Evolutionary conservation across 2,888 invertebrate genomes (phyloP).

Genomic region (Sinhomidia bicolor): DNA sequence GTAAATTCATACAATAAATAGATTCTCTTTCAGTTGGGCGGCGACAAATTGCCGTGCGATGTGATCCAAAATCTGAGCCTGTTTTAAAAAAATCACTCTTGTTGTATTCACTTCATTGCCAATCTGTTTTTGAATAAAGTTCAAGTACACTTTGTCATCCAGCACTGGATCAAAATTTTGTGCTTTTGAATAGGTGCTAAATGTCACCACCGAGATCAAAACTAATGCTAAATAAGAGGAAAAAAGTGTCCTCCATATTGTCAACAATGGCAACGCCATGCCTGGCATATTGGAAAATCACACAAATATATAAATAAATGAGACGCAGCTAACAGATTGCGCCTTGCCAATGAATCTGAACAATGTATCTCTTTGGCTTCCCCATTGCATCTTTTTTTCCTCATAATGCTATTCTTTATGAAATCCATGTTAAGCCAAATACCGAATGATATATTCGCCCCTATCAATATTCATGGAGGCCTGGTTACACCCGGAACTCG

Average conservation of each 20-base stretch:
- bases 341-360: constrained; percentile 40
- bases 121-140: constrained; percentile 72
- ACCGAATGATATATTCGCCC: not conserved
- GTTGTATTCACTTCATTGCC: constrained; percentile 75
- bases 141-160: constrained; percentile 77
- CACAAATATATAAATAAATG: constrained; percentile 47
- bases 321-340: constrained; percentile 66
- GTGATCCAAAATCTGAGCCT: constrained; percentile 75
- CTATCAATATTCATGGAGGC: constrained; percentile 68
- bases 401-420: not conserved
- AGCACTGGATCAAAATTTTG: constrained; percentile 65
- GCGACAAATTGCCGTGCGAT: constrained; percentile 77
- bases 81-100: constrained; percentile 68
- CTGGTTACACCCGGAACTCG: constrained; percentile 67
- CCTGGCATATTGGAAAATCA: constrained; percentile 18
- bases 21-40: constrained; percentile 78
- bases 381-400: constrained; percentile 2
- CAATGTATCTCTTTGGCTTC: constrained; percentile 3
- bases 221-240: constrained; percentile 46
- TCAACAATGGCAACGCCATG: constrained; percentile 35
- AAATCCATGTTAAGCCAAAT: constrained; percentile 18
- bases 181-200: not conserved
- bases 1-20: constrained; percentile 75
- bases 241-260: constrained; percentile 61
- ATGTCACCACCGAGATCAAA: not conserved